Percentiles rank a stretch among this genome's conserved stretches.
phyloP scores from a whole-genome alignment of 2,113 vertebrate species.

The Ceuthmochares aereus region DNA sequence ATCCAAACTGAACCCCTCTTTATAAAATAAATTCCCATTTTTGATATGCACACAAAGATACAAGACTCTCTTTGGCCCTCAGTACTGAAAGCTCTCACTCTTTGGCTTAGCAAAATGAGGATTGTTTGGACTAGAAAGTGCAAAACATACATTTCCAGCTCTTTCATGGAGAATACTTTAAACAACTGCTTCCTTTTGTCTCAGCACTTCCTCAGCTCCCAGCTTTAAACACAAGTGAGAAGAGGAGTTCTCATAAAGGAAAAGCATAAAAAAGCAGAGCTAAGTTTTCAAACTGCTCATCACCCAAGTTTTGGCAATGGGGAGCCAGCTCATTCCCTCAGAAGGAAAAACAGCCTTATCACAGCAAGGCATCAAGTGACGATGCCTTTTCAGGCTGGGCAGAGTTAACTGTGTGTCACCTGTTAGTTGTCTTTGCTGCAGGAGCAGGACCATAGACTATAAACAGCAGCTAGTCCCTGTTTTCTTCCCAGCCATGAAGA shows the following conservation, averaged over 20 bases:
- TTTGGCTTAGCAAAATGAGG: background rate
- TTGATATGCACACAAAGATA: background rate
- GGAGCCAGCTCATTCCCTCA: background rate
- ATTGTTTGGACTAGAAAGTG: background rate
- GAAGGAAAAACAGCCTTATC: background rate
- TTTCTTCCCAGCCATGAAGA: background rate
- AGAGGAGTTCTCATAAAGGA: background rate
- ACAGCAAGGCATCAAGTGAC: background rate
- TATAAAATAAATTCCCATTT: background rate
- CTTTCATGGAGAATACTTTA: background rate
- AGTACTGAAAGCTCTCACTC: background rate
- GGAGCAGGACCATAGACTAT: background rate
- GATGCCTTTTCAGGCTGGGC: background rate
- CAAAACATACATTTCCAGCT: background rate
- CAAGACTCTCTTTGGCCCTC: background rate
- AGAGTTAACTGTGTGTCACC: accelerated
- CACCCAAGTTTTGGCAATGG: background rate
- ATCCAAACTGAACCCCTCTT: background rate
- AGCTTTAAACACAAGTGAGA: background rate
- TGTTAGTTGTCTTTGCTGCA: background rate
- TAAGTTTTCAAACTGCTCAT: background rate
- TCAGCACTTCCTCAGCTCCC: background rate
- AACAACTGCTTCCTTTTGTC: slow-evolving; percentile 3
- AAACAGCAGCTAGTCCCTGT: background rate
- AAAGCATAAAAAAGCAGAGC: background rate